Conservation (phyloP, 2,113 vertebrate species). For the Myiozetetes cayanensis region DNA sequence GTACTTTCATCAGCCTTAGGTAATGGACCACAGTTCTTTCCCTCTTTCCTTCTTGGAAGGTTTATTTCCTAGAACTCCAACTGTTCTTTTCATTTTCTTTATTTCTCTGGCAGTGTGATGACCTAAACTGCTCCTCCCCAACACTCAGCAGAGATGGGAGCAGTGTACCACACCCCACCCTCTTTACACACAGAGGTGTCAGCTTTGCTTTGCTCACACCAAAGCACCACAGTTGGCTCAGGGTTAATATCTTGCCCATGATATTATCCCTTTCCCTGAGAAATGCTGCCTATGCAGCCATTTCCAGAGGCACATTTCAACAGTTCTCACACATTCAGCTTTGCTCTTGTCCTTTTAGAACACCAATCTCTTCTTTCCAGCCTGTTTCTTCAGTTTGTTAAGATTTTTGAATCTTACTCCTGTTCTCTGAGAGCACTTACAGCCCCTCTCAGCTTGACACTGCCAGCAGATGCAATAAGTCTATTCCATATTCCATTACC, state of each 20-base stretch:
- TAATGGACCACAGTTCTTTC: neutral
- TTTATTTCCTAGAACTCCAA: neutral
- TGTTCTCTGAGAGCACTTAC: conserved; percentile 10
- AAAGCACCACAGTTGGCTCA: neutral
- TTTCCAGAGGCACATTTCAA: neutral
- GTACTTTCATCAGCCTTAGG: neutral
- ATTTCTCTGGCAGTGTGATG: neutral
- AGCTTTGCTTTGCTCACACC: neutral
- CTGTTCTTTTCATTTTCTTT: neutral
- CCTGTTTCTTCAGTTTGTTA: neutral
- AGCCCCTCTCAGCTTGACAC: neutral
- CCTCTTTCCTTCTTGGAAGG: neutral
- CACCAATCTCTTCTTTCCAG: neutral
- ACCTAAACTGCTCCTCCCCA: neutral
- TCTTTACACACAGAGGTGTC: neutral
- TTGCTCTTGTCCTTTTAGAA: neutral
- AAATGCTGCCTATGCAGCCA: neutral
- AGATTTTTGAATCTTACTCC: neutral
- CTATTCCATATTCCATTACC: neutral
- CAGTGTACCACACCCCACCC: neutral
- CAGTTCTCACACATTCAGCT: neutral
- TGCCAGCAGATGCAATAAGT: neutral
- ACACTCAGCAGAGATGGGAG: neutral
- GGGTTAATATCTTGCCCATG: neutral
- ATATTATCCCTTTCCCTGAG: neutral